Conservation (phyloP, 2,113 vertebrate species). For the Astatoreochromis straeleni region DNA sequence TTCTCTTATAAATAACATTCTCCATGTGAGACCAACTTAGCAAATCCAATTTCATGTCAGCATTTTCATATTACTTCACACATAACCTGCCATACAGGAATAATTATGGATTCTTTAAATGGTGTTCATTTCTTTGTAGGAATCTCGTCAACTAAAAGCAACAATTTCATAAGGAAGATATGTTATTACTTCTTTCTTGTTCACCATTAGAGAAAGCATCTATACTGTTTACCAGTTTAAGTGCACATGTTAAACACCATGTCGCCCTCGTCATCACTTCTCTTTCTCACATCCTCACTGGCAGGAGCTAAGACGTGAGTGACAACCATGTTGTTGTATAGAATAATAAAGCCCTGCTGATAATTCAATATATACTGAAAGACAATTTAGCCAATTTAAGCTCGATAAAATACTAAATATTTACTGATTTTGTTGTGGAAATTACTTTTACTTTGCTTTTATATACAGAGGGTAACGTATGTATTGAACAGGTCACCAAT, state of each 20-base stretch:
- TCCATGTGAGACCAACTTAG: background rate
- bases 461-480: background rate
- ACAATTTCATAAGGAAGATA: background rate
- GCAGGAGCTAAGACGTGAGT: background rate
- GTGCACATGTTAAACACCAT: background rate
- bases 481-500: background rate
- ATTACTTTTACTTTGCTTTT: background rate
- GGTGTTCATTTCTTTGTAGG: background rate
- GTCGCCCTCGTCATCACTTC: background rate
- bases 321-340: background rate
- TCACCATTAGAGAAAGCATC: background rate
- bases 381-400: background rate
- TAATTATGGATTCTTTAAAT: background rate
- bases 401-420: background rate
- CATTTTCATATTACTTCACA: background rate
- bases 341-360: background rate
- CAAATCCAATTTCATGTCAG: background rate
- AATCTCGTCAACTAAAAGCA: background rate
- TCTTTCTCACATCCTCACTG: background rate
- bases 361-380: background rate
- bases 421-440: background rate
- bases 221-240: background rate
- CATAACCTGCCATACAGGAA: background rate
- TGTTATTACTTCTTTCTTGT: background rate
- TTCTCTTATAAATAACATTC: background rate